Evolutionary conservation across 2,888 invertebrate species (phyloP), one percentile per base, ranked within the genome.

Genomic region (Ommatoiulus sabulosus): DNA sequence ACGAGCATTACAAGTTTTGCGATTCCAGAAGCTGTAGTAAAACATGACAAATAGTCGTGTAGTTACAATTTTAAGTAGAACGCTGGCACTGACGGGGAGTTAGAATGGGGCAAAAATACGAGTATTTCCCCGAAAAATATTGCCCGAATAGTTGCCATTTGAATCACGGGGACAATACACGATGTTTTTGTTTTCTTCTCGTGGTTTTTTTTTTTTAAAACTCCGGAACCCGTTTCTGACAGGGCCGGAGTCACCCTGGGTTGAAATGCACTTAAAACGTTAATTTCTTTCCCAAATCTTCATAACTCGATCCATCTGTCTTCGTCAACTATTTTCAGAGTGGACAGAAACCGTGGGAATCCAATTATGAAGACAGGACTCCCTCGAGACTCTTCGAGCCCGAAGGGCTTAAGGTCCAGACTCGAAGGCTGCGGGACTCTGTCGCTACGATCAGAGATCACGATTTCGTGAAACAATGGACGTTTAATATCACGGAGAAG

Each of bases 31-130:
- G 72, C 72, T 72, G 72, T 24, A 72, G 72, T 72, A 72, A n/a
- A 72, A 72, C 72, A 72, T 72, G 72, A 72, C 72, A 72, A 72
- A 72, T 72, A 72, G 72, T 72, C 72, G n/a, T 72, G 72, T 72
- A 72, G 72, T 72, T 72, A 72, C 72, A 20, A 24, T 72, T 72
- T 72, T 72, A 72, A 72, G 72, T 72, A 72, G 20, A 72, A 72
- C 72, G 20, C 72, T 24, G 8, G 72, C 72, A 72, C 24, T 72
- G 72, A 24, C 7, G 72, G 72, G 72, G 72, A 72, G 72, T n/a
- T n/a, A n/a, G 24, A 24, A 20, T 20, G 1, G 24, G 72, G 17
- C 24, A 72, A 17, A 72, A 24, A 72, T 72, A 72, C 72, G 8
- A 72, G 72, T 20, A 72, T 72, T 72, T 72, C 52, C 20, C 17